A percentile compares a stretch with the other conserved stretches of the same genome.
These are phyloP conservation scores for Gorsachius goisagi DNA, from an alignment of 2,113 vertebrate species.

Conservation along the genomic window DNA sequence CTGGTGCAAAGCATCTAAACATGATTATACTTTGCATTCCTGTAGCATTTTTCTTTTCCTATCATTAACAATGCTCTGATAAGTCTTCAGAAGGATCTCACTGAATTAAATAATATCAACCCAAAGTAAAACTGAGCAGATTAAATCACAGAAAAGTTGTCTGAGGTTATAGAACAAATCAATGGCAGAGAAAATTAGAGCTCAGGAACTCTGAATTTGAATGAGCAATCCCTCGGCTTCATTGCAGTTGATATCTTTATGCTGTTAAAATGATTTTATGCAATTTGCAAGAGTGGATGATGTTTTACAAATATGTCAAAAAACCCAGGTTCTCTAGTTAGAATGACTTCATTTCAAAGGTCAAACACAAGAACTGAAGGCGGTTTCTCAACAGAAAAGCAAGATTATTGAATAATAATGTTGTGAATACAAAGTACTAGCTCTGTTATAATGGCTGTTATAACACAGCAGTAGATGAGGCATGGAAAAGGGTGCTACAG, in stretches of 20 bases:
- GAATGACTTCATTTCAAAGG: neutral
- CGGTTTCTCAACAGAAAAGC: neutral
- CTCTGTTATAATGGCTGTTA: neutral
- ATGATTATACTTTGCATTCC: neutral
- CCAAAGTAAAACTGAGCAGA: neutral
- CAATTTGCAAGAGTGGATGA: neutral
- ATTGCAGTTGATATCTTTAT: neutral
- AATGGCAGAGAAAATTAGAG: neutral
- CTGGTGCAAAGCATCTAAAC: neutral
- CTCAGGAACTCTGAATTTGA: neutral
- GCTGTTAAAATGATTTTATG: neutral
- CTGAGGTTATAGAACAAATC: neutral
- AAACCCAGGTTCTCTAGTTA: neutral
- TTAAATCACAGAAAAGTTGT: neutral
- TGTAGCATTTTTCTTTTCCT: neutral
- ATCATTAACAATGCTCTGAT: neutral
- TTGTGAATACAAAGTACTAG: neutral
- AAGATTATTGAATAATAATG: neutral
- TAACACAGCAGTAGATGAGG: neutral
- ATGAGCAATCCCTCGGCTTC: neutral
- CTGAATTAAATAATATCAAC: neutral
- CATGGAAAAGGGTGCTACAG: neutral
- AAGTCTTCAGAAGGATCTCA: neutral
- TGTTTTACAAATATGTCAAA: neutral
- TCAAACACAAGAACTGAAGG: neutral